Base-by-base conservation (phyloP, 2,888 invertebrate genomes). In the Lymantria monacha region DNA sequence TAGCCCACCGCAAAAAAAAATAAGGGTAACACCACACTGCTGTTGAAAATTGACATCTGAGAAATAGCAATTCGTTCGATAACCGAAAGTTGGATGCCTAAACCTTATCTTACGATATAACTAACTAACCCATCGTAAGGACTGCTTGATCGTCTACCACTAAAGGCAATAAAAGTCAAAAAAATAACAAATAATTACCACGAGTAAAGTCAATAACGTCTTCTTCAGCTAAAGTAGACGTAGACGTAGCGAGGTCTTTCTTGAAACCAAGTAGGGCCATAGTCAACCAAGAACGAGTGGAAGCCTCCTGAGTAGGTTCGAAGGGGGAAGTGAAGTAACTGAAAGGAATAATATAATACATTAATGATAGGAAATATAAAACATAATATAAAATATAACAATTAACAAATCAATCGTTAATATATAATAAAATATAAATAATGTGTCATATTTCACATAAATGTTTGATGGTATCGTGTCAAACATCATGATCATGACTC, bases 261-360 rank as follows among this genome's bases (percentile, higher is more conserved):
- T 93, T 93, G 69, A 93, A 93, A 1, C 94, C 94, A 15, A 95
- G 85, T 55, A 95, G 81, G 12, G 94, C 94, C 48, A 93, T 92
- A 31, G 95, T 82, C 33, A 95, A 87, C 95, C 95, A 95, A 44
- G 94, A 92, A 15, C 94, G 92, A 46, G 65, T 74, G 40, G 63
- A 63, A 0, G 70, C 65, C 52, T 87, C 91, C n/a, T 85, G 83
- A 0, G 78, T 73, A 0, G 85, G 85, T 74, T 91, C 92, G 61
- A 87, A 92, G 2, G 92, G 90, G 0, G 91, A 88, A 31, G 92
- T 91, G 76, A 92, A 92, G 63, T 76, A 92, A 43, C 92, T 92
- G 74, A 0, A 76, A 71, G 11, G 8, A 15, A 41, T 37, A 42
- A 54, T n/a, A 33, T 33, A 22, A 5, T 12, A 31, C 22, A 10